These are phyloP conservation scores for Notoglanidium macrostoma DNA, from an alignment of 2,797 vertebrate genomes.

Conservation along the genomic window DNA sequence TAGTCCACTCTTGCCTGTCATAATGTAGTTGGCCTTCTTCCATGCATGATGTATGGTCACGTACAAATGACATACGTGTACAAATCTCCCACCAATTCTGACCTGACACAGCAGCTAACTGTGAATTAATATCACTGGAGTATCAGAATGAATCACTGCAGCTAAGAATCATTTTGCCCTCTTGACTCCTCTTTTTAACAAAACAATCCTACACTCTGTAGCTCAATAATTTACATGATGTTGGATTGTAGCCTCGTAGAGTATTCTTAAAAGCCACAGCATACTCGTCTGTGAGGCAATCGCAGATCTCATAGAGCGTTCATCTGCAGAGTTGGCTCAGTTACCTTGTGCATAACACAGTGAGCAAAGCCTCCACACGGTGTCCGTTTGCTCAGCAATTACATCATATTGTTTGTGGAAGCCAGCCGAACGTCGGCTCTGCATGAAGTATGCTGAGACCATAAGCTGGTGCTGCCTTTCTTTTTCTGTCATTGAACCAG, in stretches of 20 bases:
- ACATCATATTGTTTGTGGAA: conserved; percentile 9
- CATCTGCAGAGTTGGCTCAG: neutral
- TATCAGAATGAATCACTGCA: neutral
- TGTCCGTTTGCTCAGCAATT: conserved; percentile 8
- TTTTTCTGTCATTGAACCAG: neutral
- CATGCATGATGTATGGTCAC: neutral
- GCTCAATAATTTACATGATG: neutral
- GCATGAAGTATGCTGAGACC: neutral
- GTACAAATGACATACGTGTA: neutral
- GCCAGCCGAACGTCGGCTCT: neutral
- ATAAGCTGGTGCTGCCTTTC: neutral
- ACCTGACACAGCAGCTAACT: neutral
- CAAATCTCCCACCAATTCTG: neutral
- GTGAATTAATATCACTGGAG: neutral
- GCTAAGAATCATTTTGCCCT: neutral
- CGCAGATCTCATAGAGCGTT: neutral
- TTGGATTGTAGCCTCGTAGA: neutral
- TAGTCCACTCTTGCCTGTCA: neutral
- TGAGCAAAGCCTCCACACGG: neutral
- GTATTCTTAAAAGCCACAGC: neutral
- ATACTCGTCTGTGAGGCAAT: neutral
- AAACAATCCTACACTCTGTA: neutral
- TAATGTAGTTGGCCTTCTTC: neutral
- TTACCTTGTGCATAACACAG: neutral
- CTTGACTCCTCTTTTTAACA: neutral